These are phyloP conservation scores for Lepidiolamprologus cunningtoni DNA, from an alignment of 2,113 vertebrate species.

Conservation along the genomic window DNA sequence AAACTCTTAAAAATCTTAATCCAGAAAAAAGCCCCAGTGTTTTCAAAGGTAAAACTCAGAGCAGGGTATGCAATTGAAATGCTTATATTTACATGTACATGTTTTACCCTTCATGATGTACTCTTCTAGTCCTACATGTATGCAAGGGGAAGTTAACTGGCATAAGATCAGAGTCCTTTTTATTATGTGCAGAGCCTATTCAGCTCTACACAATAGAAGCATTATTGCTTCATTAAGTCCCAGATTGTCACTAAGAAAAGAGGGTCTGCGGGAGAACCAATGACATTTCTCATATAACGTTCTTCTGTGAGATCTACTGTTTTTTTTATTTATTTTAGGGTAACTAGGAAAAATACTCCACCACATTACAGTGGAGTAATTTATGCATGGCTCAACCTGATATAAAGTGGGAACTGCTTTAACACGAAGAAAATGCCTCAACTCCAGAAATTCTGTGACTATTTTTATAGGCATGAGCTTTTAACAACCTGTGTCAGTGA, in stretches of 20 bases:
- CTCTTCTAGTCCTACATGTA: not conserved
- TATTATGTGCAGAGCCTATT: not conserved
- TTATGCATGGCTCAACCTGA: not conserved
- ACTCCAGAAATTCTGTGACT: not conserved
- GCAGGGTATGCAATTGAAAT: not conserved
- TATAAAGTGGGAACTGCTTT: not conserved
- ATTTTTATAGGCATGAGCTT: not conserved
- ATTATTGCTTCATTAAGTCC: not conserved
- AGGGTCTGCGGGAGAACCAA: accelerated
- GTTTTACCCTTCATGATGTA: not conserved
- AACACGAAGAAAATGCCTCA: not conserved
- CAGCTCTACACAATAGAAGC: not conserved
- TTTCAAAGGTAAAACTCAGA: not conserved
- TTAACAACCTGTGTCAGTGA: not conserved
- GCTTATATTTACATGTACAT: not conserved
- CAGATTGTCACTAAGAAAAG: not conserved
- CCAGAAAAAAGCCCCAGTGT: not conserved
- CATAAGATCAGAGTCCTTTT: not conserved
- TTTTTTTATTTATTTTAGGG: not conserved
- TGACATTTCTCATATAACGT: accelerated
- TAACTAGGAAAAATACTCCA: not conserved
- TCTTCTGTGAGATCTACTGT: not conserved
- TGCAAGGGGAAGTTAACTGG: not conserved
- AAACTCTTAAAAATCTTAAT: not conserved
- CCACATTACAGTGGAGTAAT: not conserved